These are phyloP conservation scores for Ernsta delagoae DNA, from an alignment of 2,888 invertebrate genomes.

Conservation along the genomic window DNA sequence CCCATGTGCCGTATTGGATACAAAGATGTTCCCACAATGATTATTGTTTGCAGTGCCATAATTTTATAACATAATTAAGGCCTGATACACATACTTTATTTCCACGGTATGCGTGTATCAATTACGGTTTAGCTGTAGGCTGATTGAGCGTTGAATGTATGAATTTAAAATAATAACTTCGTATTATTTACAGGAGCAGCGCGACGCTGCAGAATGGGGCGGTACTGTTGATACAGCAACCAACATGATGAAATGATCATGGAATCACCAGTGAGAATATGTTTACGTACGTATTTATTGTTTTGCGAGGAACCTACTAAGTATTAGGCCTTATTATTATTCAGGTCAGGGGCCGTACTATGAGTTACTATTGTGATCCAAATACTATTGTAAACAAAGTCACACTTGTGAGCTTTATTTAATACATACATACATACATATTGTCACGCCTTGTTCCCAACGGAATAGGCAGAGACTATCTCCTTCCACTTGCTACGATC, in stretches of 20 bases:
- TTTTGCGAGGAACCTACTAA: too few species aligned
- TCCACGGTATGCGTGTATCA: slow-evolving; percentile 10
- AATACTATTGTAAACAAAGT: too few species aligned
- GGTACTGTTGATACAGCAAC: slow-evolving; percentile 47
- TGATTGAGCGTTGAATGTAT: not conserved
- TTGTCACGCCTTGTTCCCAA: too few species aligned
- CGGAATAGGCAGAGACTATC: too few species aligned
- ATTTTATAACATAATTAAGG: slow-evolving; percentile 17
- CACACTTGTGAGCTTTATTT: too few species aligned
- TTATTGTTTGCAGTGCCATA: slow-evolving; percentile 21
- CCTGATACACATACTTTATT: slow-evolving; percentile 19
- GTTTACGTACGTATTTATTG: slow-evolving; percentile 72
- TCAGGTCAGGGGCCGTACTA: too few species aligned
- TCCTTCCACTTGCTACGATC: too few species aligned
- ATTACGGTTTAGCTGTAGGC: slow-evolving; percentile 3
- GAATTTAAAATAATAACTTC: too few species aligned
- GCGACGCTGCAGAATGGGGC: slow-evolving; percentile 55
- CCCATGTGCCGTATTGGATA: slow-evolving; percentile 25
- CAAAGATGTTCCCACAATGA: slow-evolving; percentile 18
- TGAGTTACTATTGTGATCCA: too few species aligned
- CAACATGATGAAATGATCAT: slow-evolving; percentile 72
- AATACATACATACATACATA: too few species aligned
- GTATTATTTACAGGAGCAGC: slow-evolving; percentile 57
- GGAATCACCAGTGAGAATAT: slow-evolving; percentile 85
- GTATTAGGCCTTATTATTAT: too few species aligned